phyloP scores from a whole-genome alignment of 2,113 vertebrate genomes.

The Symphodus melops region DNA sequence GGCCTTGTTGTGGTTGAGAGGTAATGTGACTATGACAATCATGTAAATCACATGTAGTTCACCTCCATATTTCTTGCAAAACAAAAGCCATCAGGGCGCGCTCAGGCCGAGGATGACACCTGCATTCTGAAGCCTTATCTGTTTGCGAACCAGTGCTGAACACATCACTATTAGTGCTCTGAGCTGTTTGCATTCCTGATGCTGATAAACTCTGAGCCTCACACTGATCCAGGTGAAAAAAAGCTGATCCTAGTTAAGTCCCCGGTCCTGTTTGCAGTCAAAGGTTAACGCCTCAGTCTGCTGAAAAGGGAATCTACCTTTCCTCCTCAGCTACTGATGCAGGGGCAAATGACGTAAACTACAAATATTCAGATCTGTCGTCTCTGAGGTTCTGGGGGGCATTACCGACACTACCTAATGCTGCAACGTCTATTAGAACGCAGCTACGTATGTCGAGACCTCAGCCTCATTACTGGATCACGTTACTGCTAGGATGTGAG shows the following conservation, averaged over 20 bases:
- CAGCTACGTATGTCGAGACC: background rate
- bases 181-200: slow-evolving; percentile 7
- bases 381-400: too few species aligned
- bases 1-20: background rate
- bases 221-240: slow-evolving; percentile 4
- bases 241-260: slow-evolving; percentile 5
- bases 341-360: background rate
- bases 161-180: background rate
- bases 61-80: slow-evolving; percentile 22
- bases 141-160: background rate
- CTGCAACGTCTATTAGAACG: background rate
- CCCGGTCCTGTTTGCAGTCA: slow-evolving; percentile 29
- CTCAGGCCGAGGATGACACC: background rate
- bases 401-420: too few species aligned
- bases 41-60: slow-evolving; percentile 25
- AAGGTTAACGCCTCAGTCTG: slow-evolving; percentile 39
- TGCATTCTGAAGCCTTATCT: background rate
- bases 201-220: slow-evolving; percentile 3
- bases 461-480: background rate
- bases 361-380: background rate
- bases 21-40: background rate
- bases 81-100: background rate
- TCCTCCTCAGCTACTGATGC: slow-evolving; percentile 6
- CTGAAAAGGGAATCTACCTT: slow-evolving; percentile 5
- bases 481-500: background rate